A percentile compares a stretch with the other conserved stretches of the same genome.
phyloP scores from a whole-genome alignment of 2,888 invertebrate genomes.

The Cataglyphis cursor region DNA sequence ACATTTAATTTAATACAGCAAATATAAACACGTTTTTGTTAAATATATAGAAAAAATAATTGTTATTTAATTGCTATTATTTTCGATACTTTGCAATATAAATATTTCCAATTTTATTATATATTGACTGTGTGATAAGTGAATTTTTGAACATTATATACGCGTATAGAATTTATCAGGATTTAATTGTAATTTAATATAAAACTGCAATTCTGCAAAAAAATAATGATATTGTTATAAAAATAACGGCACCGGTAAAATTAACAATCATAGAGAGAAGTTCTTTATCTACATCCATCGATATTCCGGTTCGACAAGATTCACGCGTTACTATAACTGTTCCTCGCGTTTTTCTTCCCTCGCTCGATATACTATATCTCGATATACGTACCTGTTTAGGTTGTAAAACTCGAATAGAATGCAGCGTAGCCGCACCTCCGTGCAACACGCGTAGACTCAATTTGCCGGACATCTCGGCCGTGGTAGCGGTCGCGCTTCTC shows the following conservation, averaged over 20 bases:
- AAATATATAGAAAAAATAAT: background rate
- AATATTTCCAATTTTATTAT: constrained; percentile 13
- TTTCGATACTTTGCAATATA: background rate
- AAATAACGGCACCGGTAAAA: background rate
- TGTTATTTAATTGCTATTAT: background rate
- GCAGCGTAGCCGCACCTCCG: constrained; percentile 93
- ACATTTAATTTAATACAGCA: background rate
- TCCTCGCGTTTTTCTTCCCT: background rate
- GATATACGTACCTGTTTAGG: constrained; percentile 92
- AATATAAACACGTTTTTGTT: constrained; percentile 1
- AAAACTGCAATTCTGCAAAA: background rate
- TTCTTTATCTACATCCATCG: background rate
- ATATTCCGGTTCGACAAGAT: background rate
- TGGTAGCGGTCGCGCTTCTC: constrained; percentile 95
- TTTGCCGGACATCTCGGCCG: constrained; percentile 94
- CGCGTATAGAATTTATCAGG: background rate
- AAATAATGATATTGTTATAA: background rate
- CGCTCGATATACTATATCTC: background rate
- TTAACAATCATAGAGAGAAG: background rate
- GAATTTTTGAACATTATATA: background rate
- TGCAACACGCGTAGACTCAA: constrained; percentile 92
- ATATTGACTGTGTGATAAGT: background rate
- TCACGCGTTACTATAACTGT: constrained; percentile 11
- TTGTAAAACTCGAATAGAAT: constrained; percentile 94
- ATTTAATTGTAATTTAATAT: background rate